Evolutionary conservation across 2,113 vertebrate species (phyloP).

Genomic region (Pavo muticus): DNA sequence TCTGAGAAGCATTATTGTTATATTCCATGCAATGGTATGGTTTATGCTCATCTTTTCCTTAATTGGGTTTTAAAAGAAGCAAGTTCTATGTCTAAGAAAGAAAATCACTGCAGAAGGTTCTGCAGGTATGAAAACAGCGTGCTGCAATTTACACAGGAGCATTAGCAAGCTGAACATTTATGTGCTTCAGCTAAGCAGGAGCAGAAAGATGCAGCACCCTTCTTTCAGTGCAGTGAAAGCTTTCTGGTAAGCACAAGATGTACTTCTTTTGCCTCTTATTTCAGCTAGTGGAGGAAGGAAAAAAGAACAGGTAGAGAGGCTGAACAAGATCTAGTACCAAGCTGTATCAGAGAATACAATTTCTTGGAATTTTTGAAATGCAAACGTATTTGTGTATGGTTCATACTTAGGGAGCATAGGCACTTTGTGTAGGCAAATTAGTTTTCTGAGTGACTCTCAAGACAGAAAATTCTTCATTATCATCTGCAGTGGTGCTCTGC

Average conservation of each 20-base stretch:
- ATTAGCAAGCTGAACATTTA: not conserved
- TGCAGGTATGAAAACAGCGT: not conserved
- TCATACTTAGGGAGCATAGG: not conserved
- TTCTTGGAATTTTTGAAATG: not conserved
- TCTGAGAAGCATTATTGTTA: not conserved
- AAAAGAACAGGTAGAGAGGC: not conserved
- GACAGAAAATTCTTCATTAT: not conserved
- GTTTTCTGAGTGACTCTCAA: not conserved
- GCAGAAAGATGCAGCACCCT: not conserved
- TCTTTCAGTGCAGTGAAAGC: not conserved
- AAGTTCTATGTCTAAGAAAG: not conserved
- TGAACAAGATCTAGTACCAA: not conserved
- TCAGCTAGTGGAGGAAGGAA: not conserved
- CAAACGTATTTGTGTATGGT: not conserved
- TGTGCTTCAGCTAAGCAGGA: not conserved
- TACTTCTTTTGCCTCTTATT: not conserved
- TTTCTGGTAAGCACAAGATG: rapidly evolving
- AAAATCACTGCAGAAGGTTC: not conserved
- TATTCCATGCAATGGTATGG: not conserved
- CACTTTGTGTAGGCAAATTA: not conserved
- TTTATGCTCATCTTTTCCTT: not conserved
- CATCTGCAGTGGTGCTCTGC: too few species aligned
- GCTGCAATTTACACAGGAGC: not conserved
- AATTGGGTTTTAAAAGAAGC: not conserved
- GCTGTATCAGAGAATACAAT: not conserved